phyloP scores from a whole-genome alignment of 2,888 invertebrate species.

The Aelia acuminata region DNA sequence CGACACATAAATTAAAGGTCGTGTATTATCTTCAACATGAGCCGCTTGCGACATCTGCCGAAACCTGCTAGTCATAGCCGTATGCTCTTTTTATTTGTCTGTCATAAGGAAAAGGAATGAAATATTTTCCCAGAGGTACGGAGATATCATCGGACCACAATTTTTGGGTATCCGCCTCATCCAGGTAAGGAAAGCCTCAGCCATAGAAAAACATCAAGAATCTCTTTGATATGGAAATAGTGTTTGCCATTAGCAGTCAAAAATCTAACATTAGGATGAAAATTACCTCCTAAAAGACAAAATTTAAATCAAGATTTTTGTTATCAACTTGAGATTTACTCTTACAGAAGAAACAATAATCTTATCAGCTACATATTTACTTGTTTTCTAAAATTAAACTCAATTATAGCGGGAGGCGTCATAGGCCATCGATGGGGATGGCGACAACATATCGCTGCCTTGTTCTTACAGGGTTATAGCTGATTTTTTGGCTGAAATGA shows the following conservation, averaged over 20 bases:
- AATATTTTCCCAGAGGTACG: conserved; percentile 23
- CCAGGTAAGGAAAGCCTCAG: neutral
- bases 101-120: neutral
- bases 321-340: no score
- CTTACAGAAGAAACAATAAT: no score
- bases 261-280: neutral
- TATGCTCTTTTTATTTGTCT: conserved; percentile 24
- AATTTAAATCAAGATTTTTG: no score
- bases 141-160: conserved; percentile 34
- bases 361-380: no score
- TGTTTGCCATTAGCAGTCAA: neutral
- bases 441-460: no score
- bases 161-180: neutral
- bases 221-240: neutral
- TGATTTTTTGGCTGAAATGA: no score
- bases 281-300: no score
- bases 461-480: no score
- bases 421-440: no score
- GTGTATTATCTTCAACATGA: conserved; percentile 53
- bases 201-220: neutral
- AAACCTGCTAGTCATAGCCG: conserved; percentile 43
- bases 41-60: conserved; percentile 12
- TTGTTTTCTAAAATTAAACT: no score
- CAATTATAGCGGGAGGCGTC: no score
- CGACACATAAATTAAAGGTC: conserved; percentile 53